Evolutionary conservation across 2,113 vertebrate species (phyloP).

Genomic region (Cyphomyrus plagiostoma): DNA sequence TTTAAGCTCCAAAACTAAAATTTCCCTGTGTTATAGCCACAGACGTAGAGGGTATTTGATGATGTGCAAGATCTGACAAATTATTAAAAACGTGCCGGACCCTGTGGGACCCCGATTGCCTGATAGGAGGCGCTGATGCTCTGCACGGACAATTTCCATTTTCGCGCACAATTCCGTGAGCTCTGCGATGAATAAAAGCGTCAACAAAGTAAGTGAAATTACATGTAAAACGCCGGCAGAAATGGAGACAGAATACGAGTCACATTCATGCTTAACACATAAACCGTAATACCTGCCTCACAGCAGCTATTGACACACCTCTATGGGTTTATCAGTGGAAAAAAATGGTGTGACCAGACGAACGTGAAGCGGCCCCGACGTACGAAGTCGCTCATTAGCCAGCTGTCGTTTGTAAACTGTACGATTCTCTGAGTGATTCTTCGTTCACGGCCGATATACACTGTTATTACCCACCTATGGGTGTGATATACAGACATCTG

Average conservation of each 20-base stretch:
- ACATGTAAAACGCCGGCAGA: not conserved
- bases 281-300: not conserved
- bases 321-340: not conserved
- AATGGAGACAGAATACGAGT: not conserved
- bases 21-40: not conserved
- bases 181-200: not conserved
- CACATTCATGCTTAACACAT: not conserved
- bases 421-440: not conserved
- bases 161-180: not conserved
- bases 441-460: not conserved
- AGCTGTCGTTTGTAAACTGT: not conserved
- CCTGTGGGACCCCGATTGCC: not conserved
- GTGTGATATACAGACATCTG: not conserved
- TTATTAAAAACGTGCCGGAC: not conserved
- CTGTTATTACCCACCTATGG: not conserved
- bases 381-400: not conserved
- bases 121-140: not conserved
- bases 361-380: not conserved
- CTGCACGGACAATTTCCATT: not conserved
- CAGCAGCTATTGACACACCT: not conserved
- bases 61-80: not conserved
- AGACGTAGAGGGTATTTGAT: not conserved
- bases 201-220: not conserved
- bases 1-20: not conserved
- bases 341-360: not conserved